Evolutionary conservation across 2,797 vertebrate species (phyloP).

Genomic region (Chelidonichthys spinosus): DNA sequence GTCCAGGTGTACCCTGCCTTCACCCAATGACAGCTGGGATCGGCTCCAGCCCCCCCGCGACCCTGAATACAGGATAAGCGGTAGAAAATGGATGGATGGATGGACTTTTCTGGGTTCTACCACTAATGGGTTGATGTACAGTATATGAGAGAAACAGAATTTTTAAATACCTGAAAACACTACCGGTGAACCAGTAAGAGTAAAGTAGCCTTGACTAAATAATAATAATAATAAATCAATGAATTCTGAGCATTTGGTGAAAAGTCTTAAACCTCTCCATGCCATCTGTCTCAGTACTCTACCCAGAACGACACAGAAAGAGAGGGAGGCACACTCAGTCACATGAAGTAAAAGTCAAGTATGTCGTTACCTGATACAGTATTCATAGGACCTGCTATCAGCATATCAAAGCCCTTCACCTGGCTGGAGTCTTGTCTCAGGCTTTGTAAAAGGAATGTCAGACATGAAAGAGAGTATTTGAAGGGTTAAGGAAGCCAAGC

Average conservation of each 20-base stretch:
- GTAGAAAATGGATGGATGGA: no score
- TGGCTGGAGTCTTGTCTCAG: constrained; percentile 54
- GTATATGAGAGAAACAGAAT: background rate
- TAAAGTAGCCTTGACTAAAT: background rate
- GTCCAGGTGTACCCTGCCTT: no score
- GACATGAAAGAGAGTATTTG: constrained; percentile 63
- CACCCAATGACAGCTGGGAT: no score
- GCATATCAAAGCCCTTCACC: constrained; percentile 69
- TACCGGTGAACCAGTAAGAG: background rate
- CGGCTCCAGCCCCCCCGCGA: no score
- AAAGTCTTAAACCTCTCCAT: background rate
- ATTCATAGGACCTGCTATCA: constrained; percentile 48
- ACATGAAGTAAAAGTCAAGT: constrained; percentile 31
- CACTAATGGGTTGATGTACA: no score
- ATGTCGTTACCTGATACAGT: constrained; percentile 33
- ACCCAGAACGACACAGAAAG: background rate
- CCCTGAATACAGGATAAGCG: no score
- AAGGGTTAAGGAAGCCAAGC: constrained; percentile 53
- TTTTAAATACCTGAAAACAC: background rate
- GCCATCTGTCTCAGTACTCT: background rate
- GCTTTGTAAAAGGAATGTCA: constrained; percentile 61
- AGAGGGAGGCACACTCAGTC: constrained; percentile 5
- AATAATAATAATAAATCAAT: no score
- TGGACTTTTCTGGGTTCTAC: no score
- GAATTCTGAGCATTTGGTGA: background rate